Evolutionary conservation across 2,113 vertebrate species (phyloP).

Genomic region (Tringa solitaria): DNA sequence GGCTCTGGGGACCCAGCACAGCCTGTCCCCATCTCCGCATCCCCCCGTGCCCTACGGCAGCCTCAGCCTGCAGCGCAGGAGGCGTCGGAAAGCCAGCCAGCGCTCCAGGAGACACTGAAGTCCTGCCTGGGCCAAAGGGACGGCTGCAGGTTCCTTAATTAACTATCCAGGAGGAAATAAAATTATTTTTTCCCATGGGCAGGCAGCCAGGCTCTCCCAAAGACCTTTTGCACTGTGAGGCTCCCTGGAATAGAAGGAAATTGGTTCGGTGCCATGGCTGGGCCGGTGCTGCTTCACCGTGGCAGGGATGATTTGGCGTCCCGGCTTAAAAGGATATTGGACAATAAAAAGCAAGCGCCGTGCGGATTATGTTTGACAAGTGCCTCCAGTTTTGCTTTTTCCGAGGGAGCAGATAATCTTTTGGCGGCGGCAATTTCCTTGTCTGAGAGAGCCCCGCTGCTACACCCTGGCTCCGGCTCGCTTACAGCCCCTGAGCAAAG

Average conservation of each 20-base stretch:
- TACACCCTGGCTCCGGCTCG: not conserved
- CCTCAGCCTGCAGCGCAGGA: accelerated
- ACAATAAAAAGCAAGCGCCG: slow-evolving; percentile 56
- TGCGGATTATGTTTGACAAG: slow-evolving; percentile 20
- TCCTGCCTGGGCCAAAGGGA: not conserved
- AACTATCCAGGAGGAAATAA: slow-evolving; percentile 22
- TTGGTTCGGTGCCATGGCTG: not conserved
- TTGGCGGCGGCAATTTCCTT: not conserved
- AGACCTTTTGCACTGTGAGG: not conserved
- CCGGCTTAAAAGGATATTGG: slow-evolving; percentile 50
- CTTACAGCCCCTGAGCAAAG: not conserved
- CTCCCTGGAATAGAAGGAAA: slow-evolving; percentile 20
- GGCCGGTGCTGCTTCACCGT: not conserved
- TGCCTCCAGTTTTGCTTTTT: slow-evolving; percentile 7
- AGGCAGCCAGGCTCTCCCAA: slow-evolving; percentile 12
- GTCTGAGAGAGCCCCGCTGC: not conserved
- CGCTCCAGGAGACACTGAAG: not conserved
- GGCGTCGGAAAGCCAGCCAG: not conserved
- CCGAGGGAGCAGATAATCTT: not conserved
- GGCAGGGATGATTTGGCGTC: slow-evolving; percentile 62
- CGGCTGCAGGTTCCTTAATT: not conserved
- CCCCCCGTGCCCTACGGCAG: not conserved
- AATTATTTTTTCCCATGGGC: not conserved
- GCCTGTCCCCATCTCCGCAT: not conserved
- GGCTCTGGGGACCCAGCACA: not conserved